Percentiles rank a stretch among this genome's conserved stretches.
phyloP scores from a whole-genome alignment of 2,113 vertebrate species.

The Lepus timidus region DNA sequence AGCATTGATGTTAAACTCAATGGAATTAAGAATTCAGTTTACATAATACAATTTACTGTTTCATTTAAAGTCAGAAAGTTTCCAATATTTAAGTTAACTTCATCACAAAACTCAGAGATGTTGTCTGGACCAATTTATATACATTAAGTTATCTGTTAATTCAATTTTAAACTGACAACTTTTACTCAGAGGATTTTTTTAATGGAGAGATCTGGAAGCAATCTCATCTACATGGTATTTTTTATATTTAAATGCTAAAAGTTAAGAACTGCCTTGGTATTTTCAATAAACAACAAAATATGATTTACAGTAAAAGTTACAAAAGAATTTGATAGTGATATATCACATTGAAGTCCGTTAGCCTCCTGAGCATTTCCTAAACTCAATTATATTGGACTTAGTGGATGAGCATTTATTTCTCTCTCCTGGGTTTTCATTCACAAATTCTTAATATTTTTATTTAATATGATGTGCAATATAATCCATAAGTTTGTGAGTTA shows the following conservation, averaged over 20 bases:
- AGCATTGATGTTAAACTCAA: not conserved
- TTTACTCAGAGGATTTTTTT: not conserved
- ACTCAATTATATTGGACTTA: not conserved
- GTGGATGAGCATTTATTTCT: not conserved
- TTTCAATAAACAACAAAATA: constrained; percentile 28
- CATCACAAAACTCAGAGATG: not conserved
- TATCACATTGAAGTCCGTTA: not conserved
- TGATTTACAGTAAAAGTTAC: not conserved
- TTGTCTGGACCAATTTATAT: not conserved
- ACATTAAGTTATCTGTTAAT: not conserved
- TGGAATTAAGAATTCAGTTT: not conserved
- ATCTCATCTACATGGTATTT: not conserved
- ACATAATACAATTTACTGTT: not conserved
- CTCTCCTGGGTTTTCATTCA: not conserved
- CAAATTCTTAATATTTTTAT: constrained; percentile 35
- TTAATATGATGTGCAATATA: not conserved
- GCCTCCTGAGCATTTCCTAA: not conserved
- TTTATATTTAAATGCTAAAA: not conserved
- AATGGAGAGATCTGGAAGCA: not conserved
- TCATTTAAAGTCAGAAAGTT: not conserved
- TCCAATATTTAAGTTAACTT: not conserved
- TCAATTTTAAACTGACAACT: not conserved
- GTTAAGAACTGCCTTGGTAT: not conserved
- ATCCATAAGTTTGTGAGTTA: not conserved
- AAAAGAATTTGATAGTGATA: not conserved